A percentile compares a stretch with the other conserved stretches of the same genome.
Conservation (phyloP, 2,797 vertebrate genomes). For the Onychomys torridus region DNA sequence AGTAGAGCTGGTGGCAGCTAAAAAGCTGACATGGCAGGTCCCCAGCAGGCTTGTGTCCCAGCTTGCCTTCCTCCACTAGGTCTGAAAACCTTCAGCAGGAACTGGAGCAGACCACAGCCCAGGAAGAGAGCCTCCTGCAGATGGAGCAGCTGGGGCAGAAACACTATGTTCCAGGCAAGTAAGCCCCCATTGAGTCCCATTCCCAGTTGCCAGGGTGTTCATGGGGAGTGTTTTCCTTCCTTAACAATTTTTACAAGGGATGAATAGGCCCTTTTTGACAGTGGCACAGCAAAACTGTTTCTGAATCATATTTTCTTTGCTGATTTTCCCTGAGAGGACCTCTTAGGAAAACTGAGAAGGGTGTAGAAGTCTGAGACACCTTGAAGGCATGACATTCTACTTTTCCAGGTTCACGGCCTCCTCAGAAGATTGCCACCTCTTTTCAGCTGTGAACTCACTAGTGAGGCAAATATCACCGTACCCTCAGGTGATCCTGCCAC, state of each 20-base stretch:
- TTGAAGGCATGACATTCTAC: background rate
- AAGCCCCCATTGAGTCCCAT: background rate
- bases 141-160: background rate
- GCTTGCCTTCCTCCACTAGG: background rate
- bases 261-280: background rate
- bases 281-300: background rate
- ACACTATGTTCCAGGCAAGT: background rate
- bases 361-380: background rate
- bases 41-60: background rate
- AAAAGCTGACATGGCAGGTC: background rate
- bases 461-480: background rate
- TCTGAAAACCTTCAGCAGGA: background rate
- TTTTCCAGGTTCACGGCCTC: background rate
- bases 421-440: background rate
- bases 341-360: too few species aligned
- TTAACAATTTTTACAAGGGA: background rate
- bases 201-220: too few species aligned
- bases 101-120: background rate
- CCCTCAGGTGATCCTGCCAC: background rate
- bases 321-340: background rate
- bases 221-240: background rate
- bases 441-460: background rate
- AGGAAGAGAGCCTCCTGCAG: background rate
- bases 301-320: background rate
- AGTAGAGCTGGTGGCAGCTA: too few species aligned